These are phyloP conservation scores for Drosophila setosimentum DNA, from an alignment of 2,888 invertebrate species.

Conservation along the genomic window DNA sequence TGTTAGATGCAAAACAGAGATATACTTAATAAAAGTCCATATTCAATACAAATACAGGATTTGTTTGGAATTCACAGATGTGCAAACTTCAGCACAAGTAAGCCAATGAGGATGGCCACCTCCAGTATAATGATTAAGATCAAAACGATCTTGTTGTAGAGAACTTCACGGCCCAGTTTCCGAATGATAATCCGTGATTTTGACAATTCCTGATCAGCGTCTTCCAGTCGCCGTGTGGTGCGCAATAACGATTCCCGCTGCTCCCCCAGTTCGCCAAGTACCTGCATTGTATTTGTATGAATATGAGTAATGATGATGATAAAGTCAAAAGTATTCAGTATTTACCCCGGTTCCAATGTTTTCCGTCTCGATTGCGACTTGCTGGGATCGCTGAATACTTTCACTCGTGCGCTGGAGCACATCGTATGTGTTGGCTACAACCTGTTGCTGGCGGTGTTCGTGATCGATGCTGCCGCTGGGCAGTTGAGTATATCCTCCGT, in stretches of 20 bases:
- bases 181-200: slow-evolving; percentile 88
- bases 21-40: slow-evolving; percentile 49
- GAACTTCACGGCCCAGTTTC: slow-evolving; percentile 89
- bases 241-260: slow-evolving; percentile 91
- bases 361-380: slow-evolving; percentile 92
- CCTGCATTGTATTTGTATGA: slow-evolving; percentile 78
- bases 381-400: slow-evolving; percentile 89
- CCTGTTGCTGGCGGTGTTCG: slow-evolving; percentile 86
- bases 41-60: slow-evolving; percentile 23
- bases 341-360: slow-evolving; percentile 89
- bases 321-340: too few species aligned
- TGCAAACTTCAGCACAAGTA: slow-evolving; percentile 88
- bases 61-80: slow-evolving; percentile 74
- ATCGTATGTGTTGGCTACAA: slow-evolving; percentile 81
- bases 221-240: slow-evolving; percentile 88
- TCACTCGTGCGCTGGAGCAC: slow-evolving; percentile 86
- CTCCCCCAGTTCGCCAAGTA: slow-evolving; percentile 90
- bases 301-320: not conserved
- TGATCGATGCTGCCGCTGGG: slow-evolving; percentile 58
- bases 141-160: slow-evolving; percentile 91
- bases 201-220: slow-evolving; percentile 90
- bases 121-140: slow-evolving; percentile 91
- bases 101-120: slow-evolving; percentile 87
- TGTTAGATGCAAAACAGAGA: slow-evolving; percentile 49
- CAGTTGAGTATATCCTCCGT: slow-evolving; percentile 65